Base-by-base conservation (phyloP, 1,140 invertebrate species). In the Nixonia krombeini region DNA sequence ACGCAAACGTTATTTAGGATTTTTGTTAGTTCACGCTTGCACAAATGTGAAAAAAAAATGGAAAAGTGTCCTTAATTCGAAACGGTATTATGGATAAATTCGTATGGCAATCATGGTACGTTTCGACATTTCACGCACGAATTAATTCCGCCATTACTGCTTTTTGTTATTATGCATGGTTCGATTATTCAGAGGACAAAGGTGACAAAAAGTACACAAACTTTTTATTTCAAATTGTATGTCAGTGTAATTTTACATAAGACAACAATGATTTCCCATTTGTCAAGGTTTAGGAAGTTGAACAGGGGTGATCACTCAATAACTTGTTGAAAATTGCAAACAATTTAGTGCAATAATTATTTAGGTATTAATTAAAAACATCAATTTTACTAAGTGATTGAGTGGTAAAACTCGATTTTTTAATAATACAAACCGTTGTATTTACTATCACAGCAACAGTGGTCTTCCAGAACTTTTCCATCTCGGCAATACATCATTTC, bases 401-500 rank as follows among this genome's bases (percentile, higher is more conserved):
- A 3, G 6, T 21, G 2, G 21, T 21, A 21, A 21, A 21, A 21
- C 6, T 21, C 6, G 6, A 21, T 6, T 21, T 31, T 9, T 31
- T 31, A 2, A 31, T 31, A 26, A 28, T 47, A 74, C 74, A 35
- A 26, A 85, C 81, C 74, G 46, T 84, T 78, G 59, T 69, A 77
- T 26, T 57, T 70, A 40, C 86, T 81, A 78, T 92, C 90, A 82
- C 90, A 92, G 80, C 90, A 91, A 80, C 90, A 91, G 79, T 92
- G 91, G 80, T 92, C 91, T 16, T 87, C 86, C 55, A 92, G 85
- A 55, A 91, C 87, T 41, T 87, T 86, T 4, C 77, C 83, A 58
- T 88, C 84, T 56, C 85, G 80, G 78, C 90, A 92, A 81, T 92
- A 91, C 55, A 82, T 86, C 70, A 88, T 86, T 79, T 92, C 90